Evolutionary conservation across 2,888 invertebrate genomes (phyloP), one percentile per base, ranked within the genome.

Genomic region (Odontomyia ornata): DNA sequence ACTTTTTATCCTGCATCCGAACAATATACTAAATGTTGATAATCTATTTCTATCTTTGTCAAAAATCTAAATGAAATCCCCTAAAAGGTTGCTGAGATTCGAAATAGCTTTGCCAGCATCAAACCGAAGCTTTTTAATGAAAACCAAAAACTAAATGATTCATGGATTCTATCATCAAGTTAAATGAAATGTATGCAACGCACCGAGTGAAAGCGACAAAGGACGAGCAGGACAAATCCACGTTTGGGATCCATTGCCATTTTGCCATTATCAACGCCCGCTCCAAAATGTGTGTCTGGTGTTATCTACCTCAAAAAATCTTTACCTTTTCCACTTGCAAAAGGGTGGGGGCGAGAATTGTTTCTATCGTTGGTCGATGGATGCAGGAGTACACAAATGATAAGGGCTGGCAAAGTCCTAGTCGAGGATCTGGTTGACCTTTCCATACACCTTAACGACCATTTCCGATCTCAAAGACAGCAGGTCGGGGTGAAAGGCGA

Each of bases 391-490:
- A n/a, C 25, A 18, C 21, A 7, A 11, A 13, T 7, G 60, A 60
- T 21, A 46, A 43, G 67, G 23, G 13, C 25, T 21, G 69, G 46
- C 15, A 69, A 69, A 25, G 9, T 23, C 15, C 25, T 69, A 18
- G 25, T 13, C 60, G 60, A 52, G 13, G 60, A 36, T 18, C 60
- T 60, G n/a, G 18, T 2, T 11, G 57, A 57, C 73, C 57, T 47
- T 67, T 23, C n/a, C n/a, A 60, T 60, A 60, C 47, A 57, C 73
- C 73, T 73, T 73, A 73, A 73, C 52, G 73, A 73, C 60, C 57
- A 73, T 57, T 60, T 73, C 73, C 73, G 73, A 60, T 73, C 28
- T 30, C 57, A 73, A 73, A 73, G 57, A 57, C 73, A 73, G 73
- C 69, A 69, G 46, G 69, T 47, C 47, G 13, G 11, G 47, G n/a